Evolutionary conservation across 2,113 vertebrate genomes (phyloP), one percentile per base, ranked within the genome.

Genomic region (Sphaerodactylus townsendi): DNA sequence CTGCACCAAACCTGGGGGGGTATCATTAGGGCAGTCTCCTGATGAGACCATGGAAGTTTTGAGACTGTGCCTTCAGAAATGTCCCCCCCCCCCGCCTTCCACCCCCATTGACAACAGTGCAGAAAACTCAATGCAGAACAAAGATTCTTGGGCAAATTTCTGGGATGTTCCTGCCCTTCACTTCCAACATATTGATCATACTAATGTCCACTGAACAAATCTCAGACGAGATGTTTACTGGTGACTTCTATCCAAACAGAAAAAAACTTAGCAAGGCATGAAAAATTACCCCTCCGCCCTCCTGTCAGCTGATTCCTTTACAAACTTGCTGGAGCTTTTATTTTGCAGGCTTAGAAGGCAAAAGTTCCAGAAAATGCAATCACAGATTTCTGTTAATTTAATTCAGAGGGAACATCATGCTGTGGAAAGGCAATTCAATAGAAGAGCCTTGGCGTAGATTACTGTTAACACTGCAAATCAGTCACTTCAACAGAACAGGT

Each of bases 301-400:
- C 35, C 28, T 15, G 21, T 1, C 46, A n/a, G 8, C 3, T 35
- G 33, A 30, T 25, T 5, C 10, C 59, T 62, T 81, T 56, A 68
- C n/a, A 64, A 69, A 77, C 25, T 9, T 30, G 35, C 30, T 56
- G 28, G 28, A 70, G 10, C 35, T 84, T 69, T 70, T 77, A 56
- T 35, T 46, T 77, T 59, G 74, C 73, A 77, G 48, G 48, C 74
- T 11, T 70, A 53, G 28, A 25, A 13, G 6, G 30, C 66, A 23
- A 56, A 77, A 77, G 64, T 84, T 69, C 74, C 82, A 69, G 66
- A 74, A 77, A 84, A 77, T 77, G 64, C 25, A 69, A 77, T 82
- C 74, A 84, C 17, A 77, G 41, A 84, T 77, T 77, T 48, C 41
- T 44, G 48, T 44, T 84, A 84, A 84, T 84, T 84, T 30, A 69